These are phyloP conservation scores for Tringa solitaria DNA, from an alignment of 2,113 vertebrate genomes.

Conservation along the genomic window DNA sequence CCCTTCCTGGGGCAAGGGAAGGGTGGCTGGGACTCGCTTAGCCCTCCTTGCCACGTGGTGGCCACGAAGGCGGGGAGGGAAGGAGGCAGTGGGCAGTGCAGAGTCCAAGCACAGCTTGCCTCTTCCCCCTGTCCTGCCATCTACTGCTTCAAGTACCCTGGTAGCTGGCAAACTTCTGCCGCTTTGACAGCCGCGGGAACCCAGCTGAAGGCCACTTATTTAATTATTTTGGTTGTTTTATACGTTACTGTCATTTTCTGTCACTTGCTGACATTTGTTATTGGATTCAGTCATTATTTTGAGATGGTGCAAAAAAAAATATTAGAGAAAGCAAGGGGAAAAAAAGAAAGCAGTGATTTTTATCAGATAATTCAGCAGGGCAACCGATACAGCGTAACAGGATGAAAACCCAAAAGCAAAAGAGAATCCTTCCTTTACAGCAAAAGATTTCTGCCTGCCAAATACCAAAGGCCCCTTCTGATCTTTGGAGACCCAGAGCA, in stretches of 20 bases:
- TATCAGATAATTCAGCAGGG: not conserved
- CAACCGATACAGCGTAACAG: not conserved
- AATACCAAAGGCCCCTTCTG: not conserved
- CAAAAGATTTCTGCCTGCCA: not conserved
- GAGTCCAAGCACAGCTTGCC: not conserved
- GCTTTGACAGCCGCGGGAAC: not conserved
- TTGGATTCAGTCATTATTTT: not conserved
- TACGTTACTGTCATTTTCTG: not conserved
- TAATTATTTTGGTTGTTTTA: not conserved
- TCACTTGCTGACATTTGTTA: not conserved
- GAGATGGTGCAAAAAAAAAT: not conserved
- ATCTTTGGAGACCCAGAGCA: not conserved
- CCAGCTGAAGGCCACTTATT: not conserved
- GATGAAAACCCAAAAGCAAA: not conserved
- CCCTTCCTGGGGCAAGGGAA: not conserved
- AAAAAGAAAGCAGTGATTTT: not conserved
- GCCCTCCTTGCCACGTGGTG: not conserved
- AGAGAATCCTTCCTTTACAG: not conserved
- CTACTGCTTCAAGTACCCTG: not conserved
- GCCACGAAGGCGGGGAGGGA: accelerated
- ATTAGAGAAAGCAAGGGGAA: not conserved
- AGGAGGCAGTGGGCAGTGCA: not conserved
- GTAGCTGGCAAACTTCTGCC: not conserved
- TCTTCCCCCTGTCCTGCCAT: not conserved
- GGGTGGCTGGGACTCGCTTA: not conserved